Percentiles rank a stretch among this genome's conserved stretches.
Evolutionary conservation across 2,797 vertebrate genomes (phyloP).

Genomic region (Thamnophis elegans): DNA sequence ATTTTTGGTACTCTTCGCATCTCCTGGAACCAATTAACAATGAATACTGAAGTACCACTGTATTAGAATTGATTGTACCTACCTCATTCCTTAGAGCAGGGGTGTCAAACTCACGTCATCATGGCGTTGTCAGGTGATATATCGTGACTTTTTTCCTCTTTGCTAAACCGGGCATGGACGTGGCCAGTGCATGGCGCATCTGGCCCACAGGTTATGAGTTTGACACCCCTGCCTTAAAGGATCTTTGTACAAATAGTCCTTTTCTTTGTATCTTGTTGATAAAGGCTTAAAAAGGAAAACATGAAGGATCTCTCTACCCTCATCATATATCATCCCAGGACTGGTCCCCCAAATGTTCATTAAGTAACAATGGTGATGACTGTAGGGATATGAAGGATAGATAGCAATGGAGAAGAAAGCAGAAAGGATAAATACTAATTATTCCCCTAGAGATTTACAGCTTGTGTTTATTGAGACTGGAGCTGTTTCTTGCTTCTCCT

Average conservation of each 20-base stretch:
- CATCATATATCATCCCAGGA: background rate
- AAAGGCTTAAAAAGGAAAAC: constrained; percentile 8
- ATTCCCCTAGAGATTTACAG: constrained; percentile 9
- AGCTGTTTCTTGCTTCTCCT: background rate
- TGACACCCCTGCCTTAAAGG: background rate
- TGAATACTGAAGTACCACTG: no score
- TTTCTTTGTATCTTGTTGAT: background rate
- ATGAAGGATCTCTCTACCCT: background rate
- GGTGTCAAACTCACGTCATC: no score
- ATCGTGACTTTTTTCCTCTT: no score
- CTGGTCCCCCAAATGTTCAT: constrained; percentile 9
- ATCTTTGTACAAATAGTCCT: background rate
- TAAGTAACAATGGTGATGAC: background rate
- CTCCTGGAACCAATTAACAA: no score
- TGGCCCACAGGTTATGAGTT: no score
- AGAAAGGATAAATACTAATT: background rate
- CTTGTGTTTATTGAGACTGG: background rate
- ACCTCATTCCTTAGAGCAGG: background rate
- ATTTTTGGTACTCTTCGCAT: no score
- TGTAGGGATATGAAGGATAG: background rate
- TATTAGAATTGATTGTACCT: background rate
- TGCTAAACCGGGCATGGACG: no score
- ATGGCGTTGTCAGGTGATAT: no score
- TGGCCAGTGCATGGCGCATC: no score
- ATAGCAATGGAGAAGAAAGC: constrained; percentile 10